These are phyloP conservation scores for Apteryx owenii DNA, from an alignment of 2,113 vertebrate genomes.

Conservation along the genomic window DNA sequence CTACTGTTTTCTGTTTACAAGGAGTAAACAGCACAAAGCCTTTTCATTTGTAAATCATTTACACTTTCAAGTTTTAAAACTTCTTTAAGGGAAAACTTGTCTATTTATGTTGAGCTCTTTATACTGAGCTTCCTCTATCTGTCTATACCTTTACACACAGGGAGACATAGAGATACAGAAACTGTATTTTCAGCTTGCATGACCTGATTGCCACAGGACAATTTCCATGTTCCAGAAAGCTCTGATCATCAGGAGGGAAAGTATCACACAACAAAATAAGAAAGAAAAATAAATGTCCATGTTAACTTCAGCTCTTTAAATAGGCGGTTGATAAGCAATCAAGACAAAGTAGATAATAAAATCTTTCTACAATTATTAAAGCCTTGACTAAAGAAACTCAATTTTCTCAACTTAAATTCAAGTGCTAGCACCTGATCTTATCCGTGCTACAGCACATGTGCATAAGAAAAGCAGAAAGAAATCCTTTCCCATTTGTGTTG, in stretches of 20 bases:
- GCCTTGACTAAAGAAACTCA: neutral
- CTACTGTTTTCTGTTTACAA: neutral
- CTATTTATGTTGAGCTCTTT: neutral
- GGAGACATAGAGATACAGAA: neutral
- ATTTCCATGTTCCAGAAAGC: neutral
- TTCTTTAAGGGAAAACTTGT: neutral
- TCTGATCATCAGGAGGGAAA: neutral
- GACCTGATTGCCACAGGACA: neutral
- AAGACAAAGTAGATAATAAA: neutral
- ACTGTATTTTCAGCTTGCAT: neutral
- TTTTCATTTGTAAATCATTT: neutral
- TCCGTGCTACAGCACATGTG: neutral
- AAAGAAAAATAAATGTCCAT: neutral
- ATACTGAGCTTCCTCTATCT: neutral
- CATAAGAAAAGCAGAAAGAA: neutral
- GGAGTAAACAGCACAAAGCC: neutral
- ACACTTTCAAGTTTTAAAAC: neutral
- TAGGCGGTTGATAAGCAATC: neutral
- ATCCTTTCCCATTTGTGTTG: neutral
- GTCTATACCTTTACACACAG: neutral
- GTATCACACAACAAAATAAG: neutral
- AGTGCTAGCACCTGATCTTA: conserved; percentile 7
- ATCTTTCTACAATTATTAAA: conserved; percentile 8
- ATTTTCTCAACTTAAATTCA: neutral
- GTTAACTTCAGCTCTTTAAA: neutral